Evolutionary conservation across 2,113 vertebrate genomes (phyloP).

Genomic region (Pteronura brasiliensis): DNA sequence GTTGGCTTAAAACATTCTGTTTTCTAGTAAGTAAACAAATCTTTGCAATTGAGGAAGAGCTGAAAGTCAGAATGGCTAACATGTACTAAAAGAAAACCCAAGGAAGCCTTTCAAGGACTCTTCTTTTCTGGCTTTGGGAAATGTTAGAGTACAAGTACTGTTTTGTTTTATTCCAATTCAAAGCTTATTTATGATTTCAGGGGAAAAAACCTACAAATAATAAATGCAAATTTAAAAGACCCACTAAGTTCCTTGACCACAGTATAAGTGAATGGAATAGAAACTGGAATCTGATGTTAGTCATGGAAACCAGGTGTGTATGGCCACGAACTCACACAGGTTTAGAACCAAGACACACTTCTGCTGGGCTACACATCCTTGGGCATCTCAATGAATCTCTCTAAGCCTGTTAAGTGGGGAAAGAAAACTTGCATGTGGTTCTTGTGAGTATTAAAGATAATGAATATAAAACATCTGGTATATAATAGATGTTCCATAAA

Average conservation of each 20-base stretch:
- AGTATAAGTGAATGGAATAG: not conserved
- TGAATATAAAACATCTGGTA: not conserved
- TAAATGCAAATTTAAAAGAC: not conserved
- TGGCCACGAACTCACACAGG: too few species aligned
- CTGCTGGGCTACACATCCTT: not conserved
- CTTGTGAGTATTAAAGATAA: not conserved
- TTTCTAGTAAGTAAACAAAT: constrained; percentile 20
- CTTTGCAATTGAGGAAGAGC: not conserved
- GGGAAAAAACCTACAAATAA: not conserved
- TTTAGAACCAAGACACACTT: not conserved
- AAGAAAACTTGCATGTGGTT: not conserved
- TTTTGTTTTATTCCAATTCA: not conserved
- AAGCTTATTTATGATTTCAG: constrained; percentile 12
- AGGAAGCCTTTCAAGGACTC: not conserved
- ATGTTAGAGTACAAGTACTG: not conserved
- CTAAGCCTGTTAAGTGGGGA: not conserved
- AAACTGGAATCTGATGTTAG: not conserved
- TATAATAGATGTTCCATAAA: not conserved
- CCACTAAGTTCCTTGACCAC: not conserved
- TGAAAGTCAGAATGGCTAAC: not conserved
- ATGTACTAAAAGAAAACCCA: not conserved
- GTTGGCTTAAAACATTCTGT: not conserved
- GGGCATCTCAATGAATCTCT: not conserved
- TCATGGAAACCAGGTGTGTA: not conserved
- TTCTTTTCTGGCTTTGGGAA: not conserved